Conservation (phyloP, 2,113 vertebrate genomes). For the Eublepharis macularius region DNA sequence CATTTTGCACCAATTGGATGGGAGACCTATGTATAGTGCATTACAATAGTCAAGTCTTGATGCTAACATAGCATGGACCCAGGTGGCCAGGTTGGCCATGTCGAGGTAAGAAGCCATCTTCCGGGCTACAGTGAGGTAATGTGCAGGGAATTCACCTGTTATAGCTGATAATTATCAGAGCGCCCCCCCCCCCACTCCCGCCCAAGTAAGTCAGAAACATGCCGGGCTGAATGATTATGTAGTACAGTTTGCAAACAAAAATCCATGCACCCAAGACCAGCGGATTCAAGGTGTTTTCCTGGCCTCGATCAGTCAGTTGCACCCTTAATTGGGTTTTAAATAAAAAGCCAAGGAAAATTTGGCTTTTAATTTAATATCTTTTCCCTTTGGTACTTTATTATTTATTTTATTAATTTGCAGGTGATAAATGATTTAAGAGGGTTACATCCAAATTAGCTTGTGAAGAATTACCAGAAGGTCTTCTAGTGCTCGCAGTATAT, state of each 20-base stretch:
- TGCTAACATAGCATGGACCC: no score
- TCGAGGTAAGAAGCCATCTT: no score
- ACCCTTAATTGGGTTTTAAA: conserved; percentile 7
- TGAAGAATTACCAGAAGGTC: conserved; percentile 4
- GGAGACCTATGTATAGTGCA: no score
- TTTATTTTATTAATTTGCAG: conserved; percentile 23
- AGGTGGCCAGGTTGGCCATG: no score
- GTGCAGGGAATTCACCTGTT: background rate
- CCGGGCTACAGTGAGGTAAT: no score
- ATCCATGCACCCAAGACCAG: background rate
- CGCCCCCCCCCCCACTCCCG: no score
- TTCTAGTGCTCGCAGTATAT: background rate
- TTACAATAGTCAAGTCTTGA: no score
- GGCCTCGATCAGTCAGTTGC: background rate
- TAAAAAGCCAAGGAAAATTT: background rate
- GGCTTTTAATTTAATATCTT: conserved; percentile 23
- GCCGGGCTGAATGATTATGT: background rate
- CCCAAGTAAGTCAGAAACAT: background rate
- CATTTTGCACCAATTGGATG: no score
- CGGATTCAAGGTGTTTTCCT: background rate
- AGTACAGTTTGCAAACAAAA: conserved; percentile 7
- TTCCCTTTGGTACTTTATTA: background rate
- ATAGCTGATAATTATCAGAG: background rate
- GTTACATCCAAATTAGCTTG: conserved; percentile 8
- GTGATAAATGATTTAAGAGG: conserved; percentile 18